These are phyloP conservation scores for Latrodectus elegans DNA, from an alignment of 2,888 invertebrate genomes.

Conservation along the genomic window DNA sequence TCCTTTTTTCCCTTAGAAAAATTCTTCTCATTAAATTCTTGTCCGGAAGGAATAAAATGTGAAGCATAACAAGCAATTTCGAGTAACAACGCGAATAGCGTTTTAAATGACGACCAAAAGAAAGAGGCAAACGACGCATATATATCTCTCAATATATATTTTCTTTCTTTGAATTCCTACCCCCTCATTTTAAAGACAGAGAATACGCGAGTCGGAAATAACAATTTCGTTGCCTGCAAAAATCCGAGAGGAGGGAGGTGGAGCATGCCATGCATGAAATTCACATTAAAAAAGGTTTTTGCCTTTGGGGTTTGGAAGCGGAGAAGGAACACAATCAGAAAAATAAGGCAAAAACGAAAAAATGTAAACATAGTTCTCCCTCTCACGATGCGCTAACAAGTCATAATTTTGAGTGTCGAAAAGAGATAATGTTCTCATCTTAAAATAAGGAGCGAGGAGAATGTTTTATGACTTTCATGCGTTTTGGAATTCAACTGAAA, in stretches of 20 bases:
- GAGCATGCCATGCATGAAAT: slow-evolving; percentile 55
- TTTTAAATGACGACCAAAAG: slow-evolving; percentile 36
- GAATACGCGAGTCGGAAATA: slow-evolving; percentile 21
- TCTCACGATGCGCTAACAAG: slow-evolving; percentile 17
- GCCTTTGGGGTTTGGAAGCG: background rate
- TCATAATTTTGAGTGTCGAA: slow-evolving; percentile 19
- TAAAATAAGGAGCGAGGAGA: background rate
- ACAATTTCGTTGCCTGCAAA: slow-evolving; percentile 26
- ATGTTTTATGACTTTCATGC: slow-evolving; percentile 11
- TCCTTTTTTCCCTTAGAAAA: slow-evolving; percentile 8
- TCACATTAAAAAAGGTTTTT: slow-evolving; percentile 43
- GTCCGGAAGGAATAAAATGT: slow-evolving; percentile 37
- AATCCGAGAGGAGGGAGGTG: slow-evolving; percentile 12
- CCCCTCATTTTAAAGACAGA: slow-evolving; percentile 11
- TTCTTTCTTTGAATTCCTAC: background rate
- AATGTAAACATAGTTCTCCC: slow-evolving; percentile 4
- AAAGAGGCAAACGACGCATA: slow-evolving; percentile 10
- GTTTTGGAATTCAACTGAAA: background rate
- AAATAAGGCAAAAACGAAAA: background rate
- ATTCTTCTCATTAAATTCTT: slow-evolving; percentile 50
- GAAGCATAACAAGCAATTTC: slow-evolving; percentile 50
- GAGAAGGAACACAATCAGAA: background rate
- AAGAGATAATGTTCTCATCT: slow-evolving; percentile 6
- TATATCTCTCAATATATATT: slow-evolving; percentile 21
- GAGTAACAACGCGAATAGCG: slow-evolving; percentile 10